Base-by-base conservation (phyloP, 2,113 vertebrate genomes). In the Brienomyrus brachyistius region DNA sequence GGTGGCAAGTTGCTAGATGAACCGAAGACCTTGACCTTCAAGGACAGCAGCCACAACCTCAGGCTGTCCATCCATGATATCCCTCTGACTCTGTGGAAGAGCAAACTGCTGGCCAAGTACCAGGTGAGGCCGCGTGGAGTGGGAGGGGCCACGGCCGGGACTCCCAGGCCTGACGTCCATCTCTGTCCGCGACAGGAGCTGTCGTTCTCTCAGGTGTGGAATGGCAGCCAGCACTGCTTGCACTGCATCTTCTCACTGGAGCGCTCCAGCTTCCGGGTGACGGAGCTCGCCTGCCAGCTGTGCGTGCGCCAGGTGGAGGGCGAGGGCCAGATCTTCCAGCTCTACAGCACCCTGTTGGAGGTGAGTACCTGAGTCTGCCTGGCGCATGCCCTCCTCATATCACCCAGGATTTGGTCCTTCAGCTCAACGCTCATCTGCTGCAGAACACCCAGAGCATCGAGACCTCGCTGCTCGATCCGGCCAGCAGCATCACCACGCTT, bases 291-390 rank as follows among this genome's bases (percentile, higher is more conserved):
- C 70, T 99, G 98, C 92, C 99, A 99, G 91, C 97, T 99, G 45
- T 99, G 98, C 1, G 98, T 99, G 89, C 95, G 98, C 3, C 98
- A 99, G 94, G 98, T 99, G 0, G 98, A 99, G 94, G 98, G 98
- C 48, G 98, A 99, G 91, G 98, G 98, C 5, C 98, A 99, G 95
- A 99, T 99, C 90, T 99, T 99, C 93, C 98, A 99, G 94, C 96
- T 99, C 50, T 97, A 97, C 94, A 98, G 97, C 50, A 97, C 97
- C 0, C 92, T 99, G 88, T 97, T 96, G 15, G 98, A 99, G 97
- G 98, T 99, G 92, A 92, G 84, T 7, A 27, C 0, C 0, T 40
- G 70, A 17, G 40, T 9, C 40, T 8, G 4, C 62, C 31, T 50
- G 5, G 50, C 10, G 0, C 21, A 2, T 6, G 10, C 23, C 15